phyloP scores from a whole-genome alignment of 2,113 vertebrate species.

The Scatophagus argus region DNA sequence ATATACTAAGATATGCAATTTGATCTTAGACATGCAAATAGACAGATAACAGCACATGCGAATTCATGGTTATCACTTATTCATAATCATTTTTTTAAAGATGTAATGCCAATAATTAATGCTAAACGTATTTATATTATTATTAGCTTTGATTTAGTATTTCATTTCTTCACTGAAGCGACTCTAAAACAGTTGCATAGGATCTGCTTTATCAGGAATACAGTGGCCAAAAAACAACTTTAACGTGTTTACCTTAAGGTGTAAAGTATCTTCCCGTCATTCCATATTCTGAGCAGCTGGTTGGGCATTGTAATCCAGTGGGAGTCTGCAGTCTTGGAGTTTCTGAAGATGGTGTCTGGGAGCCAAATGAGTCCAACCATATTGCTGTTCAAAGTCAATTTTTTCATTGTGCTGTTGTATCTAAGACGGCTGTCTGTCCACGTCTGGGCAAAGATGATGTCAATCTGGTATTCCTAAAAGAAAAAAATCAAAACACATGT shows the following conservation, averaged over 20 bases:
- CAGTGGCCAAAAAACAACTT: no score
- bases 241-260: conserved; percentile 88
- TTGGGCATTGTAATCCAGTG: conserved; percentile 98
- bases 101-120: background rate
- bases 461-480: conserved; percentile 95
- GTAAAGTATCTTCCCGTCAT: conserved; percentile 96
- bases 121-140: background rate
- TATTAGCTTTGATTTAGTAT: no score
- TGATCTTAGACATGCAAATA: no score
- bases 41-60: no score
- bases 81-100: background rate
- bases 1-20: no score
- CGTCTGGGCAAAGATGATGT: conserved; percentile 98
- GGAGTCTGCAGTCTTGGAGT: conserved; percentile 94
- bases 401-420: conserved; percentile 97
- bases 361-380: conserved; percentile 98
- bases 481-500: background rate
- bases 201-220: background rate
- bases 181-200: background rate
- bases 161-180: no score
- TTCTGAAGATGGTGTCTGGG: conserved; percentile 96
- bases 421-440: conserved; percentile 96
- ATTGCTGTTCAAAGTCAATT: conserved; percentile 95
- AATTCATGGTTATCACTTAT: no score
- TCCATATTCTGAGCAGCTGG: conserved; percentile 98